Percentiles rank a stretch among this genome's conserved stretches.
Conservation (phyloP, 2,888 invertebrate species). For the Dryobotodes eremita region DNA sequence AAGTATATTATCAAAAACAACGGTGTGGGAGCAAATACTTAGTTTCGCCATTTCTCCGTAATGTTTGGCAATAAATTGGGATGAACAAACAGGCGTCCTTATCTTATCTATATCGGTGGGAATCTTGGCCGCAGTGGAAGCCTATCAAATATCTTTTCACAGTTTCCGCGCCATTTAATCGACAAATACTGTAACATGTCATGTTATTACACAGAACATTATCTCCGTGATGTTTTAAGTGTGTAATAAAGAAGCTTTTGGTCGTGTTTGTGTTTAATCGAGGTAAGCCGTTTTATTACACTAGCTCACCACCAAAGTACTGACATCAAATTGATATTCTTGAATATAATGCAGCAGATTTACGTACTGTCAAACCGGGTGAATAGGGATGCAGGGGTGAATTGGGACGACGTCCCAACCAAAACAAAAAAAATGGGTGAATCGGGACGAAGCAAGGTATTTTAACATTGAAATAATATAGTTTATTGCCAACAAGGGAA, state of each 20-base stretch:
- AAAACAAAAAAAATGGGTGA: no score
- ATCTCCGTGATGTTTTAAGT: constrained; percentile 65
- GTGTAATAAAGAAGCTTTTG: constrained; percentile 49
- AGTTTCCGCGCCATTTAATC: constrained; percentile 86
- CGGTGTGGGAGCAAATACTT: constrained; percentile 67
- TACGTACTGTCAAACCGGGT: neutral
- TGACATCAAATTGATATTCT: neutral
- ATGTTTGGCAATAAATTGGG: constrained; percentile 82
- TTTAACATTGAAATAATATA: no score
- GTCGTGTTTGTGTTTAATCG: constrained; percentile 20
- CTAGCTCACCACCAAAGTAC: neutral
- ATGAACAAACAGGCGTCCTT: constrained; percentile 80
- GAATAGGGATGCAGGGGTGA: no score
- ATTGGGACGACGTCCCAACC: no score
- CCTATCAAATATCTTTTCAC: constrained; percentile 83
- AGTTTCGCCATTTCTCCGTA: constrained; percentile 71
- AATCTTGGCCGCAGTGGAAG: constrained; percentile 73
- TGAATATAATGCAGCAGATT: neutral
- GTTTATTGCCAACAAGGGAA: no score
- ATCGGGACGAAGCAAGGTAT: no score
- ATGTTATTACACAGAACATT: constrained; percentile 76
- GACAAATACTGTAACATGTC: constrained; percentile 78
- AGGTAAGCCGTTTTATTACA: neutral
- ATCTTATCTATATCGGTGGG: constrained; percentile 73
- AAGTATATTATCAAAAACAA: constrained; percentile 70